phyloP scores from a whole-genome alignment of 2,113 vertebrate species.

The Clarias gariepinus region DNA sequence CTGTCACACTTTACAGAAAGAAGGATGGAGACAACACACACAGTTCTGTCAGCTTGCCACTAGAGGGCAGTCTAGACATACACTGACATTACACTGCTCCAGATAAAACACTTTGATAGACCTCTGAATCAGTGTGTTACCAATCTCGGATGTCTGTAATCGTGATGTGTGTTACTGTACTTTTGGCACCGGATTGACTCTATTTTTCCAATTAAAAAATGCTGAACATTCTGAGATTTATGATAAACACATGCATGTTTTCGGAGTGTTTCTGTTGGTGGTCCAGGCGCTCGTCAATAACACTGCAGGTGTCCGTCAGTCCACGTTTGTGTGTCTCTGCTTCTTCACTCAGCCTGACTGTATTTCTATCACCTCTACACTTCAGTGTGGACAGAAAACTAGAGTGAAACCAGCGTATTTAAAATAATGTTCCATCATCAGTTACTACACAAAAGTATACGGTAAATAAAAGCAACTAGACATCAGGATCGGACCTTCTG shows the following conservation, averaged over 20 bases:
- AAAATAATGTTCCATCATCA: background rate
- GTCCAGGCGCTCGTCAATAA: too few species aligned
- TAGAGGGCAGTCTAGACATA: background rate
- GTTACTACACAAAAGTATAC: background rate
- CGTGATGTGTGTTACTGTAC: background rate
- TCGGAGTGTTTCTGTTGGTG: too few species aligned
- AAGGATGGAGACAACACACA: conserved; percentile 16
- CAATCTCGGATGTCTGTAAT: too few species aligned
- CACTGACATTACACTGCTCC: background rate
- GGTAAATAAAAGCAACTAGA: background rate
- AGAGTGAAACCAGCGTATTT: background rate
- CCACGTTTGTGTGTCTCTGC: too few species aligned
- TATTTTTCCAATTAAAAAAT: too few species aligned
- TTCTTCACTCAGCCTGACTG: background rate
- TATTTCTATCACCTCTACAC: background rate
- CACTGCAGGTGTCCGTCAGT: too few species aligned
- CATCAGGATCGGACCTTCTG: background rate
- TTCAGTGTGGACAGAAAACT: background rate
- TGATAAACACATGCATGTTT: conserved; percentile 45
- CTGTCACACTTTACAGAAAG: conserved; percentile 64
- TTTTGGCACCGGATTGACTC: background rate
- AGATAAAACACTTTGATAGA: background rate
- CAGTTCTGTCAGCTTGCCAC: conserved; percentile 15
- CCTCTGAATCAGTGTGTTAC: background rate
- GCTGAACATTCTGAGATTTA: too few species aligned